phyloP scores from a whole-genome alignment of 2,113 vertebrate species.

The Trochalopteron elliotii region DNA sequence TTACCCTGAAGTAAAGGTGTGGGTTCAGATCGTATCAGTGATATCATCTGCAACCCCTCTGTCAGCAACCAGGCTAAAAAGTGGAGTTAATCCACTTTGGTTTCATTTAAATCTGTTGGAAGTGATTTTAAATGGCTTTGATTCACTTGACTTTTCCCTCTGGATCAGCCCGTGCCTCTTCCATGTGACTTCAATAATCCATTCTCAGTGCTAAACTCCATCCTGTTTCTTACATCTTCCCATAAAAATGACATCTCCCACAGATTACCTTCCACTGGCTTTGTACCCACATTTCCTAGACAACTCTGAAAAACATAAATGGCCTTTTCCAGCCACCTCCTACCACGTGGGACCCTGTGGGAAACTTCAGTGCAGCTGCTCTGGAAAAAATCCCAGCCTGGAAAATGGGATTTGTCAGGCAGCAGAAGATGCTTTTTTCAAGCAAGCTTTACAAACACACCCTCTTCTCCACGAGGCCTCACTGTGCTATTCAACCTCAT shows the following conservation, averaged over 20 bases:
- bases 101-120: not conserved
- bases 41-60: not conserved
- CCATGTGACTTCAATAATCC: not conserved
- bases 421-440: not conserved
- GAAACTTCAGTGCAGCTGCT: not conserved
- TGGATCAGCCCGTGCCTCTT: not conserved
- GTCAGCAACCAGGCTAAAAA: not conserved
- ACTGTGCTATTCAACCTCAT: not conserved
- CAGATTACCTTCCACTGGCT: not conserved
- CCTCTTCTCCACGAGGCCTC: not conserved
- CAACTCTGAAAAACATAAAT: not conserved
- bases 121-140: not conserved
- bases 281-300: not conserved
- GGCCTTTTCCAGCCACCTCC: not conserved
- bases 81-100: not conserved
- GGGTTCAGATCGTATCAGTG: fast-evolving
- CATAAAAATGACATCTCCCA: not conserved
- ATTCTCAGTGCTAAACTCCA: not conserved
- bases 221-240: not conserved
- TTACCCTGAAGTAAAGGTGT: fast-evolving
- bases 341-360: not conserved
- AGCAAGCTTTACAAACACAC: not conserved
- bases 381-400: not conserved
- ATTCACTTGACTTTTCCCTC: not conserved
- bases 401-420: not conserved